Base-by-base conservation (phyloP, 2,888 invertebrate species). In the Thymelicus lineola region DNA sequence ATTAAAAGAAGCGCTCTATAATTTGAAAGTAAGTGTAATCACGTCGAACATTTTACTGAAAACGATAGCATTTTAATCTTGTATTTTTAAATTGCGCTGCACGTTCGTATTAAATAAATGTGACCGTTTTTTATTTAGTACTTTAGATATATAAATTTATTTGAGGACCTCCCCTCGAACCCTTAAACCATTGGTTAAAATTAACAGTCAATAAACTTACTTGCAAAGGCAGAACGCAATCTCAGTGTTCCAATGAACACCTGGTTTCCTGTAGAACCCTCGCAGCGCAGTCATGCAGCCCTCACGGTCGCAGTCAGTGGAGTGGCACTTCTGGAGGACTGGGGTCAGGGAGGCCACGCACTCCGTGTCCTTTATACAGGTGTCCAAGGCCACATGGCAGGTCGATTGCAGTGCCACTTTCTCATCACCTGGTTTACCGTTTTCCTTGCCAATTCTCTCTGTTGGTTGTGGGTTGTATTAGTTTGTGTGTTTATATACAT, bases 141-240 rank as follows among this genome's bases (percentile, higher is more conserved):
- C 15, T 15, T 38, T 38, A 63, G 15, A 15, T 35, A 9, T 65
- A 57, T 17, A n/a, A 9, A 3, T 17, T 17, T 10, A 20, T 28
- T 28, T 28, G 28, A 28, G 5, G 1, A 28, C 28, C 28, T 2
- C 28, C 28, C 3, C 28, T 5, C 28, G 28, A 5, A 28, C 3
- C 28, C 28, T 28, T 12, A 42, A 42, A 10, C 4, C 9, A 42
- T 7, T 38, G 6, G 9, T 38, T 7, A 9, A n/a, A n/a, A n/a
- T 7, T 7, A 42, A 42, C 9, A 42, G 12, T 9, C 0, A 10
- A 42, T 12, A 42, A 42, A 55, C 97, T 96, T 91, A 98, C 98
- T 97, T 98, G 97, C 98, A 98, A 73, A 98, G 95, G 87, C 98
- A 98, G 92, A 98, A 98, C 77, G 98, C 98, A 79, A 98, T 97